phyloP scores from a whole-genome alignment of 2,797 vertebrate genomes.

The Chelon labrosus region DNA sequence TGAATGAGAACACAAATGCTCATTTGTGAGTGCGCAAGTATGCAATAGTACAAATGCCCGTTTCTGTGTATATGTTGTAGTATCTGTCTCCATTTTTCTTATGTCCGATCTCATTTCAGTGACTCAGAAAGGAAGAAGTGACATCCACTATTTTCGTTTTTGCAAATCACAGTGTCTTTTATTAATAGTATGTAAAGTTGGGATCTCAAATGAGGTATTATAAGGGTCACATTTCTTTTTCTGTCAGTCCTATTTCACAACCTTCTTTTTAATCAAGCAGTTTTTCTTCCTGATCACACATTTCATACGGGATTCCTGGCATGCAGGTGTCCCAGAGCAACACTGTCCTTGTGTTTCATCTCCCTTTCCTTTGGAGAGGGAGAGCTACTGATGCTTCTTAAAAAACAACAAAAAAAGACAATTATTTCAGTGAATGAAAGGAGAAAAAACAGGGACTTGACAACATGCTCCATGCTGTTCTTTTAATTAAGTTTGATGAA shows the following conservation, averaged over 20 bases:
- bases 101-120: slow-evolving; percentile 66
- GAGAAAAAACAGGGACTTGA: slow-evolving; percentile 74
- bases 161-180: slow-evolving; percentile 67
- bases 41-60: slow-evolving; percentile 61
- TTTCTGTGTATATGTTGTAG: slow-evolving; percentile 69
- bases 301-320: slow-evolving; percentile 68
- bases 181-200: slow-evolving; percentile 71
- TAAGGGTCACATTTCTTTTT: slow-evolving; percentile 73
- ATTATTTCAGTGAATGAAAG: slow-evolving; percentile 76
- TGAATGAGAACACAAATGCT: slow-evolving; percentile 66
- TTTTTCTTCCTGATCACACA: slow-evolving; percentile 58
- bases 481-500: slow-evolving; percentile 87
- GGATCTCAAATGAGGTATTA: slow-evolving; percentile 77
- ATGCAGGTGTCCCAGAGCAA: slow-evolving; percentile 56
- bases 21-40: slow-evolving; percentile 61
- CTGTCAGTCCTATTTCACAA: slow-evolving; percentile 64
- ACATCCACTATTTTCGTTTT: slow-evolving; percentile 66
- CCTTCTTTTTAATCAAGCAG: slow-evolving; percentile 61
- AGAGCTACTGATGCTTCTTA: slow-evolving; percentile 73
- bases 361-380: slow-evolving; percentile 48
- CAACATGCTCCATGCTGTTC: slow-evolving; percentile 84
- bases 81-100: slow-evolving; percentile 58
- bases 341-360: slow-evolving; percentile 75
- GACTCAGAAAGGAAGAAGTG: slow-evolving; percentile 67
- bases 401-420: slow-evolving; percentile 56